Conservation (phyloP, 2,797 vertebrate species). For the Xyrichtys novacula region DNA sequence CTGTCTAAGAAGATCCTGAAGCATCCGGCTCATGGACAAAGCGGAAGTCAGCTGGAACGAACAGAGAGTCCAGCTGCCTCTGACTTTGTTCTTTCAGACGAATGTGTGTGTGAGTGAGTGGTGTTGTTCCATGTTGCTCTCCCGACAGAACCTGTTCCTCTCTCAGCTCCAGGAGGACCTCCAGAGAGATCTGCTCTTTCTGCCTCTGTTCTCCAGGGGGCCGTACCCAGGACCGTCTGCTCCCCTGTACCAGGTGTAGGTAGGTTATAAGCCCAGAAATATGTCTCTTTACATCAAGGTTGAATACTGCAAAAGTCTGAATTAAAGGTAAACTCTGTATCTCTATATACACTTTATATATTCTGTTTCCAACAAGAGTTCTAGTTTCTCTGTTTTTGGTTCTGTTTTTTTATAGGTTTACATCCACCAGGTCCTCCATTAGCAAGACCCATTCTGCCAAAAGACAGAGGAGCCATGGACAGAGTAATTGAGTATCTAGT, state of each 20-base stretch:
- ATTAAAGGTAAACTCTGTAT: neutral
- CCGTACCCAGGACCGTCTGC: slow-evolving; percentile 85
- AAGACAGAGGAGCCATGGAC: slow-evolving; percentile 92
- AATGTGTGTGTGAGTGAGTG: neutral
- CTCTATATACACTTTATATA: neutral
- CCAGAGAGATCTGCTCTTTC: slow-evolving; percentile 83
- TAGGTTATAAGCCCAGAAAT: slow-evolving; percentile 71
- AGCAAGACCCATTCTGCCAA: slow-evolving; percentile 92
- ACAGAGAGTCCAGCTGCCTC: slow-evolving; percentile 1
- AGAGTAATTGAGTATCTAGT: slow-evolving; percentile 96
- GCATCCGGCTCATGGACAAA: neutral
- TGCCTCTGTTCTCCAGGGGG: slow-evolving; percentile 75
- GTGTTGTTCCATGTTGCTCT: slow-evolving; percentile 38
- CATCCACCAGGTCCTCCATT: slow-evolving; percentile 96
- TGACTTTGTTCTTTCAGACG: slow-evolving; percentile 24
- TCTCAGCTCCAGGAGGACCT: slow-evolving; percentile 89
- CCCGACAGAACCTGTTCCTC: slow-evolving; percentile 76
- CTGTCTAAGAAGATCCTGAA: neutral
- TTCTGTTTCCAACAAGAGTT: neutral
- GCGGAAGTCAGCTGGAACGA: slow-evolving; percentile 4
- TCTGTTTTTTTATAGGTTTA: slow-evolving; percentile 84
- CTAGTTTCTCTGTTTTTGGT: neutral
- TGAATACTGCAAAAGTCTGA: neutral
- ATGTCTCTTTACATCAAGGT: neutral
- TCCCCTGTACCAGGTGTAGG: slow-evolving; percentile 92